Conservation (phyloP, 1,140 invertebrate species). For the Drosophila novamexicana region DNA sequence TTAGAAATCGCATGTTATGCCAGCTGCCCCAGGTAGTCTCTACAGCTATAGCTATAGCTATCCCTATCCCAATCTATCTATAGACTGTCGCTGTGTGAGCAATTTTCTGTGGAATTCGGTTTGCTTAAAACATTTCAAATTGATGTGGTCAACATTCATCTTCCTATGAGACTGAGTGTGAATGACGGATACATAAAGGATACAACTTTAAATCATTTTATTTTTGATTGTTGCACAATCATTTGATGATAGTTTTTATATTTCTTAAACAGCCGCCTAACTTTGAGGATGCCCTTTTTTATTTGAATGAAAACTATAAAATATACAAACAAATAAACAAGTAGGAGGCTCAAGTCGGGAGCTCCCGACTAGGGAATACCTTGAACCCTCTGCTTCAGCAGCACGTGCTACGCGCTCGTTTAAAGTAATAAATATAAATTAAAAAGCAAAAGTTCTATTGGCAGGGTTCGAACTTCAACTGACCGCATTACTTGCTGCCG, state of each 20-base stretch:
- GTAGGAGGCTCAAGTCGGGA: too few species aligned
- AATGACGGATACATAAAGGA: neutral
- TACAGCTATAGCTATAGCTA: neutral
- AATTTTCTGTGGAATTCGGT: conserved; percentile 4
- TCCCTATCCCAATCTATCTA: conserved; percentile 8
- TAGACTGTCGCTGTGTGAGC: neutral
- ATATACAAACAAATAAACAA: too few species aligned
- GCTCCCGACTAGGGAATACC: too few species aligned
- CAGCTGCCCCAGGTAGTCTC: conserved; percentile 36
- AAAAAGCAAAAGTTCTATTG: too few species aligned
- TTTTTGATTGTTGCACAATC: conserved; percentile 2
- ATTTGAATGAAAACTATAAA: too few species aligned
- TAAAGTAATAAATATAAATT: too few species aligned
- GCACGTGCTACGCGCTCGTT: too few species aligned
- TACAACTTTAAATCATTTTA: conserved; percentile 9
- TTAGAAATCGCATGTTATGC: conserved; percentile 74
- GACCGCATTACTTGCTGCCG: too few species aligned
- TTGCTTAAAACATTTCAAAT: conserved; percentile 33
- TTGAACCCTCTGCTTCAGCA: too few species aligned
- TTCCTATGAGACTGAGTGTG: neutral
- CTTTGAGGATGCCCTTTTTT: too few species aligned
- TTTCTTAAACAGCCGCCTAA: neutral
- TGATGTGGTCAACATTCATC: conserved; percentile 17
- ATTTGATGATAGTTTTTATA: neutral
- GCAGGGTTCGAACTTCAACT: too few species aligned